A percentile compares a stretch with the other conserved stretches of the same genome.
Conservation (phyloP, 1,140 invertebrate species). For the Eriosoma lanigerum region DNA sequence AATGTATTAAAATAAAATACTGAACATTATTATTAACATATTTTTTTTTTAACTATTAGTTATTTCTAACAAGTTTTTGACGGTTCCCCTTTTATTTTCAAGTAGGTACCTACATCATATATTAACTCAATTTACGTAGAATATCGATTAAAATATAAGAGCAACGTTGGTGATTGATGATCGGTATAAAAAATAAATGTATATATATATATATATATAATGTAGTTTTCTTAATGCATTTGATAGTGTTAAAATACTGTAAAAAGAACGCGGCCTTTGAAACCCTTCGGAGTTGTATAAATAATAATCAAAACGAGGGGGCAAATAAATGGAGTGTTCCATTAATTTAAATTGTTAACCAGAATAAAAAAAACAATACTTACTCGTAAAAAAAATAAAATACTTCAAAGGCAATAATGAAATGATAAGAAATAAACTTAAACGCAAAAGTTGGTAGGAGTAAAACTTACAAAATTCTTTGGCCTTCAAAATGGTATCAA, state of each 20-base stretch:
- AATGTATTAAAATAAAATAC: no score
- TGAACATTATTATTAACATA: not conserved
- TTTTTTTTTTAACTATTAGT: not conserved
- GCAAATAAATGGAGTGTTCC: not conserved
- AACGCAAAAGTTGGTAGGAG: not conserved
- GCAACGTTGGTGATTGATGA: conserved; percentile 15
- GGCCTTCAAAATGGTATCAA: not conserved
- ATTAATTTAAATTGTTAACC: conserved; percentile 28
- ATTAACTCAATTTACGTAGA: not conserved
- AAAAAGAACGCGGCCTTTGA: not conserved
- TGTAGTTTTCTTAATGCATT: not conserved
- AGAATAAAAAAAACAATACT: conserved; percentile 1
- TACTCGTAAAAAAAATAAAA: not conserved
- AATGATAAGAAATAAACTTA: not conserved
- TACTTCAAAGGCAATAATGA: conserved; percentile 4
- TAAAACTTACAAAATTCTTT: not conserved
- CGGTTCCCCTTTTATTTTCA: not conserved
- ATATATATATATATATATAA: no score
- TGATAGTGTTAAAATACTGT: not conserved
- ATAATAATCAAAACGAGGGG: conserved; percentile 13
- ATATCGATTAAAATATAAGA: conserved; percentile 32
- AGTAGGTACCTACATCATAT: not conserved
- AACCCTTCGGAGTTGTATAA: not conserved
- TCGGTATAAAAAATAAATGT: not conserved
- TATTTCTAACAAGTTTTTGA: conserved; percentile 19